A percentile compares a stretch with the other conserved stretches of the same genome.
phyloP scores from a whole-genome alignment of 2,888 invertebrate species.

The Trichogramma dendrolimi region DNA sequence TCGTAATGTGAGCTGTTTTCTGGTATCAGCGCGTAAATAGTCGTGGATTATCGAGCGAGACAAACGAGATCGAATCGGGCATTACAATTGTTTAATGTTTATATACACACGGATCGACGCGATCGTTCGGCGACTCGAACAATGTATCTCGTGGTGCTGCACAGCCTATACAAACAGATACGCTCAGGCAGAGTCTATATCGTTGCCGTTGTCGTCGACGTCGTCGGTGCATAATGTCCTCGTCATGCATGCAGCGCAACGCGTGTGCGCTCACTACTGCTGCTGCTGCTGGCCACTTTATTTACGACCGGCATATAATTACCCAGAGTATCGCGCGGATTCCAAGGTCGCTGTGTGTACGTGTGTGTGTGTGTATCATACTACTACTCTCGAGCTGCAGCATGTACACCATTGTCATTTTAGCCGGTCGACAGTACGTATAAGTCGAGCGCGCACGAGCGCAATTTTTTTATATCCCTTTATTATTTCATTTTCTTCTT shows the following conservation, averaged over 20 bases:
- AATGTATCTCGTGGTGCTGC: too few relatives aligned
- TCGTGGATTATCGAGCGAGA: too few relatives aligned
- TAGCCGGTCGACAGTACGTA: neutral
- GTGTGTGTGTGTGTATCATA: too few relatives aligned
- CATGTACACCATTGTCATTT: conserved; percentile 20
- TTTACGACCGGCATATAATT: conserved; percentile 28
- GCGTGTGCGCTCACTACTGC: neutral
- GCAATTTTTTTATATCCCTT: too few relatives aligned
- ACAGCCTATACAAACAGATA: too few relatives aligned
- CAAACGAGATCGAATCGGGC: too few relatives aligned
- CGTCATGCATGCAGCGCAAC: conserved; percentile 21
- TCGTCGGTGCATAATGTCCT: neutral
- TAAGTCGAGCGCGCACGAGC: too few relatives aligned
- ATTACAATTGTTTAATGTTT: too few relatives aligned
- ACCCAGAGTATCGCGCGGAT: conserved; percentile 11
- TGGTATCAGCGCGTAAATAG: too few relatives aligned
- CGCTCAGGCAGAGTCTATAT: neutral
- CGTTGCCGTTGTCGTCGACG: conserved; percentile 8
- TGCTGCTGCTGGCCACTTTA: conserved; percentile 17
- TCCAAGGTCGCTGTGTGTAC: conserved; percentile 22
- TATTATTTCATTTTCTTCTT: neutral
- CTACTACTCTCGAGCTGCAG: neutral
- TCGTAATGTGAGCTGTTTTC: too few relatives aligned
- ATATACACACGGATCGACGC: too few relatives aligned
- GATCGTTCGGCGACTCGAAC: too few relatives aligned